Evolutionary conservation across 1,140 invertebrate species (phyloP), one percentile per base, ranked within the genome.

Genomic region (Monomorium pharaonis): DNA sequence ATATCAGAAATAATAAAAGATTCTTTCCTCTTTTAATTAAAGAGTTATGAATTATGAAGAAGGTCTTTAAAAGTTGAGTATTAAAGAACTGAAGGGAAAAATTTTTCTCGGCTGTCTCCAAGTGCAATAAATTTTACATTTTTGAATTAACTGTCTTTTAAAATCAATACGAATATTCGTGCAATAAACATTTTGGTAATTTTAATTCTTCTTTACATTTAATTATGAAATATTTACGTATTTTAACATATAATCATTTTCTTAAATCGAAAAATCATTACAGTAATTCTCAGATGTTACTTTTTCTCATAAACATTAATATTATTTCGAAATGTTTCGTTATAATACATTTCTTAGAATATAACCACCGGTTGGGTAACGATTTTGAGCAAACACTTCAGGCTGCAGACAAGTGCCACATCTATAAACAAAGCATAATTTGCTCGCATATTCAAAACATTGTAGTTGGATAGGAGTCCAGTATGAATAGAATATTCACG

Each of bases 371-470:
- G n/a, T 74, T 83, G 27, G 37, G 30, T 83, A 83, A 83, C 27
- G 78, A 83, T 83, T 83, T 83, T 70, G 27, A 58, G 27, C 42
- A 72, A 74, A 74, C 78, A 83, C 42, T 83, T 83, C 78, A 72
- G 67, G 67, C 67, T 83, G 27, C 37, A 44, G 51, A 83, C 67
- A 74, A 83, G 51, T 83, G 67, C 21, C 78, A 60, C 78, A 83
- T 83, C 78, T 74, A 83, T 60, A 83, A 83, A 83, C 78, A 83
- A 83, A 83, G 54, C 65, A 74, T 72, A 83, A 83, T 83, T 83
- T 47, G 78, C 67, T 83, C 51, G 78, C 51, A 74, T 83, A 83
- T 83, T 83, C 67, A 74, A 83, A 74, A 83, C 78, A 83, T 58
- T 83, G 67, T 60, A 74, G 67, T 24, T 74, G 67, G 56, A 83